Evolutionary conservation across 2,113 vertebrate genomes (phyloP), one percentile per base, ranked within the genome.

Genomic region (Myiopsitta monachus): DNA sequence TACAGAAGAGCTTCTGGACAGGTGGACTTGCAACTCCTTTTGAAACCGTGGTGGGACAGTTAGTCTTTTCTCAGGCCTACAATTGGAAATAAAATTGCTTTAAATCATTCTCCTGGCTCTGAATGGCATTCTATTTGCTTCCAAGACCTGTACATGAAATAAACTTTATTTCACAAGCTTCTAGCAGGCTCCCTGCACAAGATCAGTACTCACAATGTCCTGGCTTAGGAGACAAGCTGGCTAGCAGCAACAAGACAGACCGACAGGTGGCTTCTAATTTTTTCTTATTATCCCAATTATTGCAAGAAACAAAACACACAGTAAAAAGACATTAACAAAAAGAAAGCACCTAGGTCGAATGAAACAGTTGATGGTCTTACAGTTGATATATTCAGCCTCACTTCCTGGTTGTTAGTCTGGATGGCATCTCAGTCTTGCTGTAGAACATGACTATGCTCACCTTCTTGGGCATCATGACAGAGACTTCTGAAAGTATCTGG

Each of bases 21-120:
- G 88, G 52, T 97, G 97, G 87, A 97, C 97, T 67, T 97, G 96
- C 47, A 96, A 88, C 31, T 98, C 97, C 82, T 96, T 98, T 70
- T 97, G 98, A 90, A 97, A 97, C 38, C 97, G 94, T 61, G 97
- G 96, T 36, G 97, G 96, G 70, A 98, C 89, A 78, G 97, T 94
- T 67, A 94, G 73, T 91, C 96, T 98, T 87, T 97, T 97, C 55
- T 95, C 97, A 96, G 97, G 83, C 77, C 98, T 98, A 94, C 83
- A 79, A 91, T 90, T 52, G 39, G 38, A 81, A 83, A 88, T 13
- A 55, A 79, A 90, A 64, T 43, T 15, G 11, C 15, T 78, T 64
- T 27, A 41, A 68, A 75, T 51, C 8, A 64, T 27, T 63, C 30
- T 78, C 43, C 12, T 64, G 11, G 30, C 33, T 91, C 23, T 78